These are phyloP conservation scores for Lepidochrysops patricia DNA, from an alignment of 2,888 invertebrate genomes.

Conservation along the genomic window DNA sequence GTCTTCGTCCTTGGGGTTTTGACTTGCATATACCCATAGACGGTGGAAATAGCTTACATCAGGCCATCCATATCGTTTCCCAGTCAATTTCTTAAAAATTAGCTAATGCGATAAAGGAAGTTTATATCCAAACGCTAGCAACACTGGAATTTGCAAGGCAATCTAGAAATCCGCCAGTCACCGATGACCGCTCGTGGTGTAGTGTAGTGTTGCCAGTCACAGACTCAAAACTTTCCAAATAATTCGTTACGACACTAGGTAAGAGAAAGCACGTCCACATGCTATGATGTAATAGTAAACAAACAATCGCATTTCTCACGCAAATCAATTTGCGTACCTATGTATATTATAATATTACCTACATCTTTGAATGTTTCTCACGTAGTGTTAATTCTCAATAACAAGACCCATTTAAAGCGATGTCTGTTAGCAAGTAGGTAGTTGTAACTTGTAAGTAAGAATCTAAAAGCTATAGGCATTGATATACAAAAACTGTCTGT, in stretches of 20 bases:
- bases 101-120: neutral
- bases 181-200: neutral
- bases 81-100: too few relatives aligned
- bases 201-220: neutral
- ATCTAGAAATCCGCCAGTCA: neutral
- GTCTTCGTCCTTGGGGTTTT: too few relatives aligned
- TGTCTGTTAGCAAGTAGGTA: too few relatives aligned
- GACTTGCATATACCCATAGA: too few relatives aligned
- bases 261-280: neutral
- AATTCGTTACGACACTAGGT: neutral
- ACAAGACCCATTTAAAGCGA: too few relatives aligned
- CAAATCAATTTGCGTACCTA: too few relatives aligned
- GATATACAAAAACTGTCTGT: too few relatives aligned
- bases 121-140: neutral
- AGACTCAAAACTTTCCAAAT: neutral
- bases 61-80: too few relatives aligned
- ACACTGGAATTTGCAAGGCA: constrained; percentile 1
- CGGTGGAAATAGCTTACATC: too few relatives aligned
- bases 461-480: too few relatives aligned
- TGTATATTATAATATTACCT: neutral
- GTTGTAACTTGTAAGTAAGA: too few relatives aligned
- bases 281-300: neutral
- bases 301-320: neutral
- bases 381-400: neutral
- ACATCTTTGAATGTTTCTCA: neutral